Percentiles rank a stretch among this genome's conserved stretches.
These are phyloP conservation scores for Ceratina japonica DNA, from an alignment of 1,140 invertebrate genomes.

Conservation along the genomic window DNA sequence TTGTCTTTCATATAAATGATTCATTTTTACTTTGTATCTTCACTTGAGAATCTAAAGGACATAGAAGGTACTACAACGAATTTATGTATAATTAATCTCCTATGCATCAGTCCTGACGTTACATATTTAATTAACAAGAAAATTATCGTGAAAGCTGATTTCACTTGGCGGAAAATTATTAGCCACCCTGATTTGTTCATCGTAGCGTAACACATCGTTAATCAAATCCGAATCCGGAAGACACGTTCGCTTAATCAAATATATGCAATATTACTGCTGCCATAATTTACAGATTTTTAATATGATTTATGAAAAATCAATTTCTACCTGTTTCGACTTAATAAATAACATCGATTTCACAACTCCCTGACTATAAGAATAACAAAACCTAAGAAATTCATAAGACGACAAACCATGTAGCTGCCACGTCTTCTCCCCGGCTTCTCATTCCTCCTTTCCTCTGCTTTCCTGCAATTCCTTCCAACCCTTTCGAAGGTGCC, in stretches of 20 bases:
- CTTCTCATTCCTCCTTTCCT: slow-evolving; percentile 65
- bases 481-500: slow-evolving; percentile 62
- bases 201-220: neutral
- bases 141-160: neutral
- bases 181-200: neutral
- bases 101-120: neutral
- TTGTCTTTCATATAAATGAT: too few species aligned
- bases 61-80: too few species aligned
- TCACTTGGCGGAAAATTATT: neutral
- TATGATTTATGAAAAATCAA: too few species aligned
- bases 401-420: slow-evolving; percentile 72
- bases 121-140: neutral
- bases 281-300: too few species aligned
- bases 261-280: too few species aligned
- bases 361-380: neutral
- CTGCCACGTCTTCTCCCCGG: slow-evolving; percentile 70
- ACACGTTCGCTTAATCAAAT: neutral
- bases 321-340: too few species aligned
- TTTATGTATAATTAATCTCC: neutral
- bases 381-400: neutral
- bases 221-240: neutral
- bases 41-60: neutral
- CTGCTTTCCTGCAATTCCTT: slow-evolving; percentile 57
- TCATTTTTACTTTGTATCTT: neutral
- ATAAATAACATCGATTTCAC: too few species aligned